Conservation (phyloP, 92 coral and sea anemone genomes). For the Heliopora coerulea region DNA sequence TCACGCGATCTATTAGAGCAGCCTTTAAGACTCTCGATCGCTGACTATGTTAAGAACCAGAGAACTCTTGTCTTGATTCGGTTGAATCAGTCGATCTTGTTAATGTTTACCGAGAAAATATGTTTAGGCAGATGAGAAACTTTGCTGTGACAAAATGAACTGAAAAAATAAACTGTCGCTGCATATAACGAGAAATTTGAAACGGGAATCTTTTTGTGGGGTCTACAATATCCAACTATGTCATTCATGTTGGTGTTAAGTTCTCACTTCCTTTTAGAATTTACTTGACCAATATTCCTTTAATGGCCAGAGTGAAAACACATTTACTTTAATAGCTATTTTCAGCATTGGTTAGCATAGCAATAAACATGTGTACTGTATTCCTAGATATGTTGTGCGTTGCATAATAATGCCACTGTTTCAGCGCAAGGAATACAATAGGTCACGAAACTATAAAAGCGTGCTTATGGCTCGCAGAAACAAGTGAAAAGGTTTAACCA, state of each 20-base stretch:
- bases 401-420: background rate
- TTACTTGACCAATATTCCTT: conserved; percentile 25
- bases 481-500: background rate
- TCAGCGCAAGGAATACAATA: background rate
- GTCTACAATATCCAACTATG: background rate
- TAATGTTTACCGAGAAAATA: too few species aligned
- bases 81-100: too few species aligned
- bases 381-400: background rate
- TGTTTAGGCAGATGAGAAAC: too few species aligned
- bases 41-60: too few species aligned
- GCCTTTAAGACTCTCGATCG: too few species aligned
- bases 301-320: conserved; percentile 8
- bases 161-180: background rate
- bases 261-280: background rate
- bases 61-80: too few species aligned
- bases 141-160: too few species aligned
- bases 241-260: background rate
- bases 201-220: background rate
- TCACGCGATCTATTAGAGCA: too few species aligned
- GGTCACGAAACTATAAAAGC: too few species aligned
- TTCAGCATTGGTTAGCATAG: background rate
- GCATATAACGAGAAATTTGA: background rate
- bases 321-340: conserved; percentile 15
- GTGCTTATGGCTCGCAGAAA: too few species aligned
- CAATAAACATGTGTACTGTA: background rate